A percentile compares a stretch with the other conserved stretches of the same genome.
Evolutionary conservation across 1,140 invertebrate genomes (phyloP).

Genomic region (Heliconius nattereri): DNA sequence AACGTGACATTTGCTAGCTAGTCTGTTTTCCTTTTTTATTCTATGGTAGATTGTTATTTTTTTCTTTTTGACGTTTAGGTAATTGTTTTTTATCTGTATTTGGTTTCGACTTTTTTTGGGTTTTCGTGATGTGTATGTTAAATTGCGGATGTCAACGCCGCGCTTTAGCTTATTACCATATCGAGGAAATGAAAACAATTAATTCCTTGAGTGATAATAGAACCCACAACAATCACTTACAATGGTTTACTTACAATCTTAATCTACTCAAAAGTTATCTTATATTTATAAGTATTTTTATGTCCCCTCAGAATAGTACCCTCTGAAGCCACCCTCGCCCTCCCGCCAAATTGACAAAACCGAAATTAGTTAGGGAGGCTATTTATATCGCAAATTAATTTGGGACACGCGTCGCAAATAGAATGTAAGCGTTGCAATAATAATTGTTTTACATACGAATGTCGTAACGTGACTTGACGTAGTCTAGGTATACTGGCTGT

Average conservation of each 20-base stretch:
- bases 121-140: not conserved
- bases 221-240: not conserved
- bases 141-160: no score
- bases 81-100: not conserved
- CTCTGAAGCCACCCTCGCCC: not conserved
- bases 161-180: no score
- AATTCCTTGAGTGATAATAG: no score
- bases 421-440: not conserved
- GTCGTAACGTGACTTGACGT: not conserved
- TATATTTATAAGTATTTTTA: not conserved
- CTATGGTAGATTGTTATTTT: conserved; percentile 1
- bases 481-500: not conserved
- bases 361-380: not conserved
- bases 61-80: conserved; percentile 6
- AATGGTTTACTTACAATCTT: not conserved
- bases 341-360: conserved; percentile 2
- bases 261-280: not conserved
- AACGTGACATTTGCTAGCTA: conserved; percentile 40
- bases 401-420: conserved; percentile 14
- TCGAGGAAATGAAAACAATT: no score
- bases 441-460: not conserved
- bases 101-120: not conserved
- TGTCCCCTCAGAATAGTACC: not conserved
- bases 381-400: conserved; percentile 13
- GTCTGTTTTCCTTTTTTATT: not conserved